Base-by-base conservation (phyloP, 2,888 invertebrate species). In the Anticlea derivata region DNA sequence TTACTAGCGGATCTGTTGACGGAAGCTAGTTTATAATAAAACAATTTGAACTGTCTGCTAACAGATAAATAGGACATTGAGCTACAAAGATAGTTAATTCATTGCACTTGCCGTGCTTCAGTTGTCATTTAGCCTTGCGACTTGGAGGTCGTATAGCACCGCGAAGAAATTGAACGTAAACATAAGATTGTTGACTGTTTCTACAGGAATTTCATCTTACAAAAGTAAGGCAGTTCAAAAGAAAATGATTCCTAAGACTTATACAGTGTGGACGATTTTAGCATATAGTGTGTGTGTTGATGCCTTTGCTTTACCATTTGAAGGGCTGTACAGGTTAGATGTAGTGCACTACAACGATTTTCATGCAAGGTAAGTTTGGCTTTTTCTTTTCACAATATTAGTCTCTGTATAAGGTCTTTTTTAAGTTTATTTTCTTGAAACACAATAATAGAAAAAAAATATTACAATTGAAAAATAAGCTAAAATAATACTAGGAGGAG, bases 271-370 rank as follows among this genome's bases (percentile, higher is more conserved):
- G 24, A 4, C 35, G 11, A 6, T 41, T 27, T 31, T 49, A 1
- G 7, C 39, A 33, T 56, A 13, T n/a, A 40, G 24, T 48, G 29
- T 34, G n/a, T 23, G 27, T 40, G 53, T 47, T 1, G 35, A 39
- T 1, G 47, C 53, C 13, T 61, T 61, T 8, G 53, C 61, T 1
- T 5, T 61, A 22, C 58, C 60, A 4, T 58, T 46, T 5, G 60
- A 62, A 56, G 61, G 58, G 24, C 27, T 57, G 5, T 60, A 54
- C 12, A 41, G 7, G 48, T 66, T 93, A 53, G 91, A 92, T 51
- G 78, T 93, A 41, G 77, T 92, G 40, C 92, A 92, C 68, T 84
- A 91, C 29, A 92, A 92, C 64, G 92, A 92, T 73, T 92, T 92
- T 62, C 92, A 92, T 63, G 92, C 86, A 41, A 84, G 91, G 91